These are phyloP conservation scores for Glaucidium brasilianum DNA, from an alignment of 2,113 vertebrate species.

Conservation along the genomic window DNA sequence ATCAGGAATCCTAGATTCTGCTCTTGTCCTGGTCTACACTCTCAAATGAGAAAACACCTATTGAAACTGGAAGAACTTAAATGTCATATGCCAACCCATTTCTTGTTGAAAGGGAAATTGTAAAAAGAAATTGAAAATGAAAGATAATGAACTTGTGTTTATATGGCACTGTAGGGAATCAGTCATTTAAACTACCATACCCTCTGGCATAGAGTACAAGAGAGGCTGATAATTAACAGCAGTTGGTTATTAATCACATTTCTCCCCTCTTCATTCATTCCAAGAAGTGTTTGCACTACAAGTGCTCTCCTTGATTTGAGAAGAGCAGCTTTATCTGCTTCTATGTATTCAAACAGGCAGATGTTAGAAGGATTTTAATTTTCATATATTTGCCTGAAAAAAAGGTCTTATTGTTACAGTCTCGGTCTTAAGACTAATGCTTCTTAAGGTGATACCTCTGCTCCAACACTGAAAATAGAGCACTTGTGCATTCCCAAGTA, in stretches of 20 bases:
- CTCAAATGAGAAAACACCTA: background rate
- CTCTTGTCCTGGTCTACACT: background rate
- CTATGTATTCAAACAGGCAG: background rate
- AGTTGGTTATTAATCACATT: constrained; percentile 49
- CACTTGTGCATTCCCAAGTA: background rate
- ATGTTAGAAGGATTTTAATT: background rate
- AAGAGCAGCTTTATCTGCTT: background rate
- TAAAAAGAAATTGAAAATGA: background rate
- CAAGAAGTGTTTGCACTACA: background rate
- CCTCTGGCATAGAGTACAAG: background rate
- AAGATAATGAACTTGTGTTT: constrained; percentile 24
- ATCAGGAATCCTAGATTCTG: background rate
- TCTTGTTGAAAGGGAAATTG: background rate
- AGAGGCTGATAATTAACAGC: constrained; percentile 40
- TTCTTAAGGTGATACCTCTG: background rate
- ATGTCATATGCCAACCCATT: background rate
- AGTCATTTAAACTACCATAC: background rate
- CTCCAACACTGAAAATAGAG: background rate
- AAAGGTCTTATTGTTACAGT: background rate
- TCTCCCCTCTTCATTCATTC: background rate
- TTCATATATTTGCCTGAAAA: background rate
- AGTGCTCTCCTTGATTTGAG: background rate
- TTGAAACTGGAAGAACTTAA: background rate
- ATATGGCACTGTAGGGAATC: background rate
- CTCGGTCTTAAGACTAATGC: background rate